Conservation (phyloP, 2,113 vertebrate genomes). For the Passer montanus region DNA sequence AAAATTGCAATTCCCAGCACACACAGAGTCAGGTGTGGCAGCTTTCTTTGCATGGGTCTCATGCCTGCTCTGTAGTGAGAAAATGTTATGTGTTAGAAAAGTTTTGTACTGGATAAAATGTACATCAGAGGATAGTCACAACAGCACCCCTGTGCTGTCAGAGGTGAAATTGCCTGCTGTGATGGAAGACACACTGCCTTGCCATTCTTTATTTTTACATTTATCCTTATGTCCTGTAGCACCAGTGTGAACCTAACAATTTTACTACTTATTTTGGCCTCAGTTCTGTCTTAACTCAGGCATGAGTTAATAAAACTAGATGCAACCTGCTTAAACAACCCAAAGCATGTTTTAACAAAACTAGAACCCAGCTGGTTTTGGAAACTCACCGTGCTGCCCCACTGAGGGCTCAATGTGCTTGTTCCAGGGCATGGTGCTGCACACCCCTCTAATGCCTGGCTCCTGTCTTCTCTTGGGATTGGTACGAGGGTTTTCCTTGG, state of each 20-base stretch:
- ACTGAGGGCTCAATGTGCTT: not conserved
- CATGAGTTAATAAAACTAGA: not conserved
- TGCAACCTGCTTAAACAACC: not conserved
- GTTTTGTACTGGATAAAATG: not conserved
- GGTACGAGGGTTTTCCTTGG: not conserved
- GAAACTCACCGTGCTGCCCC: not conserved
- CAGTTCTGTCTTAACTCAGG: not conserved
- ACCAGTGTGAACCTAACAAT: not conserved
- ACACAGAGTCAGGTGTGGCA: not conserved
- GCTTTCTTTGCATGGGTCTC: fast-evolving
- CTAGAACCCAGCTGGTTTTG: not conserved
- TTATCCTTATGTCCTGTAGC: not conserved
- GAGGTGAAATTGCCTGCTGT: not conserved
- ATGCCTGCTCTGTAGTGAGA: not conserved
- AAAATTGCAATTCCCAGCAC: not conserved
- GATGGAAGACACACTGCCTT: not conserved
- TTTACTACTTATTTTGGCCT: not conserved
- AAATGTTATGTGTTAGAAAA: fast-evolving
- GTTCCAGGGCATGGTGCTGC: not conserved
- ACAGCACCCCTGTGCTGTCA: not conserved
- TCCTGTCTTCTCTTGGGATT: fast-evolving
- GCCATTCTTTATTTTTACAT: not conserved
- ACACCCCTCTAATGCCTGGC: not conserved
- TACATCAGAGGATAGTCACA: not conserved
- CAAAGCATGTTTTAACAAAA: not conserved